Evolutionary conservation across 2,797 vertebrate genomes (phyloP), one percentile per base, ranked within the genome.

Genomic region (Microctenopoma lineatum): DNA sequence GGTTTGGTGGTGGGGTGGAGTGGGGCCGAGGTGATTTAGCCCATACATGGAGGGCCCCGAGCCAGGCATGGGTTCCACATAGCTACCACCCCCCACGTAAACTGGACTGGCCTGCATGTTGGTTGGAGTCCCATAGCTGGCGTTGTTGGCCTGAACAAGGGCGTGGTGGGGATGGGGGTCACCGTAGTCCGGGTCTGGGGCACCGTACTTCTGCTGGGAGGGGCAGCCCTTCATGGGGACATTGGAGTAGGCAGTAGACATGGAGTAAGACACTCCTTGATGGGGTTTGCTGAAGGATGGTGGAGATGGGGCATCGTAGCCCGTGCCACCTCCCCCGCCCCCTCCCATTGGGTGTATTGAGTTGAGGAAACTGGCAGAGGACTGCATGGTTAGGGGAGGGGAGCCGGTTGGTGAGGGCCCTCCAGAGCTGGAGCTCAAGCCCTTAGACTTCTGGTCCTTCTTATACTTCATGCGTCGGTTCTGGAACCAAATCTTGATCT

Each of bases 401-500:
- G 96, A 98, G 85, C 97, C 96, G 0, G 96, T 95, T 0, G 98
- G 97, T 0, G 97, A 98, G 0, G 96, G 96, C 0, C 97, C 97
- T 6, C 97, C 97, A 0, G 98, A 98, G 15, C 97, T 97, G 0
- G 96, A 97, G 46, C 96, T 97, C 85, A 98, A 83, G 75, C 97
- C 98, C 90, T 99, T 99, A 2, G 94, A 95, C 89, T 99, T 99
- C 91, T 99, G 97, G 91, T 98, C 97, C 69, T 98, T 99, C 73
- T 99, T 99, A 85, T 98, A 98, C 83, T 99, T 99, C 97, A 99
- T 99, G 77, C 97, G 93, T 25, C 97, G 87, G 91, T 98, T 99
- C 93, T 99, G 97, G 90, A 99, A 99, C 97, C 97, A 99, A 89
- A 98, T 98, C 92, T 99, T 98, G 92, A 99, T 98, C 94, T 99